Conservation (phyloP, 1,140 invertebrate genomes). For the Araneus ventricosus region DNA sequence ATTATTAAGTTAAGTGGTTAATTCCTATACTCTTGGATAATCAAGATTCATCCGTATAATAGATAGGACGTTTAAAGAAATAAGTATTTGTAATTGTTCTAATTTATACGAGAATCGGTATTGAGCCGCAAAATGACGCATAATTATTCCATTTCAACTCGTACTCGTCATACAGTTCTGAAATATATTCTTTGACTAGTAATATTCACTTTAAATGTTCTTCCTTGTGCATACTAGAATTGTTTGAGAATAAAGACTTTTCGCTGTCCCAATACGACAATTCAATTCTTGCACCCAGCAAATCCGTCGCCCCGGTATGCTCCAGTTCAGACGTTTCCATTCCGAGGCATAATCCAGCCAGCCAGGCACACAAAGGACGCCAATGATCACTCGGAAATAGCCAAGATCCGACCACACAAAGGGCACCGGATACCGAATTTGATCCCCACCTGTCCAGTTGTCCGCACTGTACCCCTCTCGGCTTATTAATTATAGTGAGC, state of each 20-base stretch:
- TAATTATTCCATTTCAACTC: no score
- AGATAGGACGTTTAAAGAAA: no score
- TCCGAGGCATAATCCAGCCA: slow-evolving; percentile 12
- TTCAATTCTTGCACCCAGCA: not conserved
- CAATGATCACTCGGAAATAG: slow-evolving; percentile 55
- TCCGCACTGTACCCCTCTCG: not conserved
- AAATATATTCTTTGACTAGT: no score
- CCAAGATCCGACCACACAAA: slow-evolving; percentile 47
- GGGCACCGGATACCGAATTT: slow-evolving; percentile 43
- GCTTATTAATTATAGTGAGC: slow-evolving; percentile 45
- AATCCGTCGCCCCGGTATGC: not conserved
- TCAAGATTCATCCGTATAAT: no score
- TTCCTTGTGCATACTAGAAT: not conserved
- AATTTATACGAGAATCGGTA: no score
- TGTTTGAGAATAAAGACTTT: not conserved
- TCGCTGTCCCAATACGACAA: not conserved
- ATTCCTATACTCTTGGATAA: no score
- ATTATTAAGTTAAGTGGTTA: no score
- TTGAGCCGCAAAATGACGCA: no score
- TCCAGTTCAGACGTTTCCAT: not conserved
- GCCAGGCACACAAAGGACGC: slow-evolving; percentile 28
- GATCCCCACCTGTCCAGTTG: not conserved
- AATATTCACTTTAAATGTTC: no score
- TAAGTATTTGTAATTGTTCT: no score
- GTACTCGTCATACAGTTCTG: no score